Evolutionary conservation across 1,140 invertebrate genomes (phyloP).

Genomic region (Caenorhabditis inopinata): DNA sequence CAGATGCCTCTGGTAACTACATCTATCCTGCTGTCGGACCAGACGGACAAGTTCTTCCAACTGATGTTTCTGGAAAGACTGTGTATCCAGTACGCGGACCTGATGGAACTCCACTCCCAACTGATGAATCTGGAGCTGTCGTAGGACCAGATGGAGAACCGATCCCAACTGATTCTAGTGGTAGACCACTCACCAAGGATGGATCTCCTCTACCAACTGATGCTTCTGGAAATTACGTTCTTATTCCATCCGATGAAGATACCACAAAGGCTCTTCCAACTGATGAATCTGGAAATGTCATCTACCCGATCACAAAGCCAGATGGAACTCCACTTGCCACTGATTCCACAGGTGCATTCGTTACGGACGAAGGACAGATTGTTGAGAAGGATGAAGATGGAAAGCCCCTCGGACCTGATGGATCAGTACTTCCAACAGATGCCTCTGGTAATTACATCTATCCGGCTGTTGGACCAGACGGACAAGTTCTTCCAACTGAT

Average conservation of each 20-base stretch:
- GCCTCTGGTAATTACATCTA: conserved; percentile 40
- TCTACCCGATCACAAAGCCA: conserved; percentile 33
- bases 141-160: conserved; percentile 37
- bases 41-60: conserved; percentile 40
- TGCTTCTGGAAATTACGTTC: conserved; percentile 29
- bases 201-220: conserved; percentile 40
- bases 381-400: conserved; percentile 55
- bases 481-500: conserved; percentile 49
- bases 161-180: conserved; percentile 24
- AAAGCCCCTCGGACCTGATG: conserved; percentile 31
- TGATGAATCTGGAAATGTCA: conserved; percentile 36
- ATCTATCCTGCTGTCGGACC: conserved; percentile 44
- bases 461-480: conserved; percentile 41
- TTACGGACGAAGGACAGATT: conserved; percentile 43
- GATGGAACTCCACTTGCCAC: conserved; percentile 47
- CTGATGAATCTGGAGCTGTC: conserved; percentile 5
- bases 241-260: background rate
- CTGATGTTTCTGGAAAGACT: background rate
- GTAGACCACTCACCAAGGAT: conserved; percentile 37
- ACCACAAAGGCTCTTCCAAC: conserved; percentile 46
- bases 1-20: conserved; percentile 5
- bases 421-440: conserved; percentile 36
- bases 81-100: conserved; percentile 34
- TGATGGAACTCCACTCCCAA: conserved; percentile 17
- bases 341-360: background rate